These are phyloP conservation scores for Bothrops alternatus DNA, from an alignment of 2,797 vertebrate species.

Conservation along the genomic window DNA sequence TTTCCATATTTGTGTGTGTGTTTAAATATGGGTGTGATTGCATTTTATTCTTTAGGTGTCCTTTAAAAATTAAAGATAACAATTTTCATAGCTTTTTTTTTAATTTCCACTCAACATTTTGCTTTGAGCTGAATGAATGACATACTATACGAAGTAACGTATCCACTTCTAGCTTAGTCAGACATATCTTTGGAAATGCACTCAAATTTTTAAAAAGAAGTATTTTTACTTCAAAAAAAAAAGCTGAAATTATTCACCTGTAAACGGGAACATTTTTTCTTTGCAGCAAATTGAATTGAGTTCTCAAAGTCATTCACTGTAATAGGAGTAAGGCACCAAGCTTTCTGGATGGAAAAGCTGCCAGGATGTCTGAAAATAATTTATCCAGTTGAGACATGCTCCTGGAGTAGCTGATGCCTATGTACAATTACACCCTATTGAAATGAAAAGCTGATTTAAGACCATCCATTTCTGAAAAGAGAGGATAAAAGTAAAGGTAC, in stretches of 20 bases:
- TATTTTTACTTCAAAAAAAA: background rate
- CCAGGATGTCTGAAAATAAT: slow-evolving; percentile 64
- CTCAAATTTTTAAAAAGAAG: slow-evolving; percentile 1
- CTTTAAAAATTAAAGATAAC: background rate
- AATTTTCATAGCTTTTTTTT: background rate
- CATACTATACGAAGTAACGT: accelerated
- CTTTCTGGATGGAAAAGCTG: slow-evolving; percentile 55
- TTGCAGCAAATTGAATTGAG: slow-evolving; percentile 10
- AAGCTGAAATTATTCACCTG: background rate
- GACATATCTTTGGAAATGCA: background rate
- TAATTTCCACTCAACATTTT: background rate
- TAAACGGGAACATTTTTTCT: background rate
- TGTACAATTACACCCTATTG: slow-evolving; percentile 54
- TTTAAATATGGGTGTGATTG: background rate
- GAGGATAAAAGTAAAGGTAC: slow-evolving; percentile 20
- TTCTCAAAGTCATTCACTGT: slow-evolving; percentile 36
- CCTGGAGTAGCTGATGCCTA: slow-evolving; percentile 51
- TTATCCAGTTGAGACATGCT: slow-evolving; percentile 43
- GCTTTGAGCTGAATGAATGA: background rate
- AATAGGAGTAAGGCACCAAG: slow-evolving; percentile 40
- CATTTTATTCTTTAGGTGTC: background rate
- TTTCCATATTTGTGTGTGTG: background rate
- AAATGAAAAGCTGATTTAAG: slow-evolving; percentile 51
- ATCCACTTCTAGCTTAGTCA: background rate
- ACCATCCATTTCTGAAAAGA: slow-evolving; percentile 42